These are phyloP conservation scores for Rhagophthalmus giganteus DNA, from an alignment of 2,888 invertebrate genomes.

Conservation along the genomic window DNA sequence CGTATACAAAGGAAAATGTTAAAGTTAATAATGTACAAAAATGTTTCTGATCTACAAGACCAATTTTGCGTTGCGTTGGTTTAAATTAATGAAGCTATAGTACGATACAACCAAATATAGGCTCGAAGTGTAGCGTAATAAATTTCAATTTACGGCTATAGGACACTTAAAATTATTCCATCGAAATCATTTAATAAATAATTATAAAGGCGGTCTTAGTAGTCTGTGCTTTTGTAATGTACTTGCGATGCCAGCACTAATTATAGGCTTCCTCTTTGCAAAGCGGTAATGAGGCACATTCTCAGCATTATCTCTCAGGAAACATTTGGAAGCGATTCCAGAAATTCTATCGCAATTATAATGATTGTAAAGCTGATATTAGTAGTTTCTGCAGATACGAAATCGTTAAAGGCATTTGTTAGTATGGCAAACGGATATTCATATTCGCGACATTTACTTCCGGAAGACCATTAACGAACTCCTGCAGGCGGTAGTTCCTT, in stretches of 20 bases:
- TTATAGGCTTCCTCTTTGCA: conserved; percentile 30
- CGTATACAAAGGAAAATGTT: conserved; percentile 21
- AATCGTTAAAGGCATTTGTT: conserved; percentile 29
- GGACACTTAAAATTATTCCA: no score
- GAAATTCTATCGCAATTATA: conserved; percentile 27
- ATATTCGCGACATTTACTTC: conserved; percentile 28
- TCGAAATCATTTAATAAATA: no score
- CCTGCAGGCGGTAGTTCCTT: conserved; percentile 22
- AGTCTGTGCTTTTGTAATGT: background rate
- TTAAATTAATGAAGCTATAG: no score
- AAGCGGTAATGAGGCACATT: conserved; percentile 32
- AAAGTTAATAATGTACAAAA: conserved; percentile 19
- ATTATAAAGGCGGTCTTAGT: no score
- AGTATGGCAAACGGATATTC: conserved; percentile 28
- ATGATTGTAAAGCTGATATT: conserved; percentile 22
- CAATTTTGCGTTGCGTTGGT: no score
- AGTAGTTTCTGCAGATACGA: conserved; percentile 23
- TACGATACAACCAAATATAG: no score
- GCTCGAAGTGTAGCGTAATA: no score
- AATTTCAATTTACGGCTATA: no score
- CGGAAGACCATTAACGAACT: conserved; percentile 29
- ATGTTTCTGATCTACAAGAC: no score
- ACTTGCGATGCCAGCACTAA: conserved; percentile 23
- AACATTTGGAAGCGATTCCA: conserved; percentile 25
- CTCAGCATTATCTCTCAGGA: conserved; percentile 28